Evolutionary conservation across 2,888 invertebrate genomes (phyloP).

Genomic region (Frankliniella intonsa): DNA sequence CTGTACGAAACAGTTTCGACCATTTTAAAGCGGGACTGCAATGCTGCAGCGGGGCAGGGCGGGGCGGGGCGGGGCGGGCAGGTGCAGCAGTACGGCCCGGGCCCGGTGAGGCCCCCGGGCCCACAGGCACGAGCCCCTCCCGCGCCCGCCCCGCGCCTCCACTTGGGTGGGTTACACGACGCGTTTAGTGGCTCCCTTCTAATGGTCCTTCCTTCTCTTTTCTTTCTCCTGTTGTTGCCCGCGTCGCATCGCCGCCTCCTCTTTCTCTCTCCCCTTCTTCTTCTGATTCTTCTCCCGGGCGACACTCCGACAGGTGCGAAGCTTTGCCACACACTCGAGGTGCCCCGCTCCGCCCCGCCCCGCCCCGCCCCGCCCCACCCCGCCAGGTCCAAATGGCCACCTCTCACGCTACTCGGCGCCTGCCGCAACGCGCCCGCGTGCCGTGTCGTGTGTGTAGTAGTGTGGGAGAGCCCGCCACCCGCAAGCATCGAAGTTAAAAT

Average conservation of each 20-base stretch:
- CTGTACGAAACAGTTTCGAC: too few species aligned
- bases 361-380: too few species aligned
- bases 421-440: not conserved
- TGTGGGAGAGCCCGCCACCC: not conserved
- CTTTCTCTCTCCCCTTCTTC: not conserved
- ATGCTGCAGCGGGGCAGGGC: too few species aligned
- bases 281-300: not conserved
- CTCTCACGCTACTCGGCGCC: constrained; percentile 6
- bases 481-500: not conserved
- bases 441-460: not conserved
- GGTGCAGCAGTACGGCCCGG: not conserved
- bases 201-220: not conserved
- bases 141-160: not conserved
- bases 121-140: not conserved
- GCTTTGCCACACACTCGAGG: not conserved
- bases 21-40: too few species aligned
- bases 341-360: too few species aligned
- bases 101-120: not conserved
- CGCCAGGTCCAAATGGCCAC: not conserved
- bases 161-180: not conserved
- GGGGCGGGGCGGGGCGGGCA: not conserved
- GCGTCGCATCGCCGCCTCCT: not conserved
- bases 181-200: not conserved
- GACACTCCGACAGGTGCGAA: constrained; percentile 8
- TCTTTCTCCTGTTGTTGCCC: not conserved